Percentiles rank a stretch among this genome's conserved stretches.
Conservation (phyloP, 2,113 vertebrate genomes). For the Callocephalon fimbriatum region DNA sequence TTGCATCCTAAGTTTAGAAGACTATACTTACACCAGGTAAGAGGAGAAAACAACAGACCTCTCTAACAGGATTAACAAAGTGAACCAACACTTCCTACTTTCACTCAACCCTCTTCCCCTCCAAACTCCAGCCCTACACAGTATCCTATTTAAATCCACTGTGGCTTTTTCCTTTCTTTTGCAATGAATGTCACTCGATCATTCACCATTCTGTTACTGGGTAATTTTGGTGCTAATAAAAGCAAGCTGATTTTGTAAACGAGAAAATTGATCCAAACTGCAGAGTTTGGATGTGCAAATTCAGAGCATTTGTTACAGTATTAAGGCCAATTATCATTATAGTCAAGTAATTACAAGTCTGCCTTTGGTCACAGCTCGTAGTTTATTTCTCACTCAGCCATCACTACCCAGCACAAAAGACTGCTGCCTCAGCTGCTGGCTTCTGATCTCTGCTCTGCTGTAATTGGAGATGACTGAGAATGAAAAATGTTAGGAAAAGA, state of each 20-base stretch:
- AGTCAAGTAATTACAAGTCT: constrained; percentile 37
- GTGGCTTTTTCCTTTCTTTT: not conserved
- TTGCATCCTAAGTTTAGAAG: not conserved
- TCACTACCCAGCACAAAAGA: not conserved
- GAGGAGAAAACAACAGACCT: not conserved
- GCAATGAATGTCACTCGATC: not conserved
- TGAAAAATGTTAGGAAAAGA: not conserved
- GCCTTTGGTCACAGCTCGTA: not conserved
- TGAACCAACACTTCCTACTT: not conserved
- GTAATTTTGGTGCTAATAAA: constrained; percentile 19
- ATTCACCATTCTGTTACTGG: not conserved
- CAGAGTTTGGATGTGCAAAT: constrained; percentile 20
- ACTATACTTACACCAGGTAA: not conserved
- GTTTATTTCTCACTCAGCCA: not conserved
- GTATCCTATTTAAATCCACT: not conserved
- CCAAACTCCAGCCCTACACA: not conserved
- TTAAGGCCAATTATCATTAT: constrained; percentile 41
- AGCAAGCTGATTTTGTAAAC: not conserved
- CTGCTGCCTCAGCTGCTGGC: not conserved
- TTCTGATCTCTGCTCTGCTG: not conserved
- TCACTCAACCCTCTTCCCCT: not conserved
- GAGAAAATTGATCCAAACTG: constrained; percentile 10
- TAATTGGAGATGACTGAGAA: constrained; percentile 11
- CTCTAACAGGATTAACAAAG: not conserved
- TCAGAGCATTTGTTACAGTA: not conserved